phyloP scores from a whole-genome alignment of 2,797 vertebrate species.

The Avahi laniger region DNA sequence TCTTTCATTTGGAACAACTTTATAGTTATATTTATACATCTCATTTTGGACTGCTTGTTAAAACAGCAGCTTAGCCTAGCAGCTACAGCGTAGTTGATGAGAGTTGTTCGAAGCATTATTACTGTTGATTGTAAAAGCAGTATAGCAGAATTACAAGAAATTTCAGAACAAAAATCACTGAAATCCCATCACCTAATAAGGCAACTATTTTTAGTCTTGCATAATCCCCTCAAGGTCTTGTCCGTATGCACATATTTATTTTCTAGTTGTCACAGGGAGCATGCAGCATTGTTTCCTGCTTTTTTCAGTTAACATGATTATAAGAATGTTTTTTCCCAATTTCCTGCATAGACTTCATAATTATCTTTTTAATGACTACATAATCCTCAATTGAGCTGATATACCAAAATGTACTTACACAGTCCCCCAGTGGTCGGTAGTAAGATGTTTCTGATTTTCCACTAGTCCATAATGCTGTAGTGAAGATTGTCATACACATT shows the following conservation, averaged over 20 bases:
- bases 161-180: neutral
- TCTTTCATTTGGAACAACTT: neutral
- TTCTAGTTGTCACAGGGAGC: neutral
- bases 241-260: neutral
- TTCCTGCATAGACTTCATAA: conserved; percentile 24
- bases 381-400: neutral
- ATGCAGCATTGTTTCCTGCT: neutral
- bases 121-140: conserved; percentile 18
- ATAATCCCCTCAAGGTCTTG: neutral
- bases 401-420: neutral
- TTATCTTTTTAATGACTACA: conserved; percentile 42
- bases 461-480: neutral
- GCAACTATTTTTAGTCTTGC: neutral
- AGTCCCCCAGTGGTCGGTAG: neutral
- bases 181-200: conserved; percentile 20
- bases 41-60: conserved; percentile 37
- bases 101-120: neutral
- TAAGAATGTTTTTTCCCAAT: neutral
- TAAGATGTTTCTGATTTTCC: neutral
- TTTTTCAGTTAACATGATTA: neutral
- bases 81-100: neutral
- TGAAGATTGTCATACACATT: neutral
- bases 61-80: neutral
- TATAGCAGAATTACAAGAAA: conserved; percentile 25
- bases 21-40: neutral